phyloP scores from a whole-genome alignment of 1,140 invertebrate genomes.

The Penaeus vannamei region DNA sequence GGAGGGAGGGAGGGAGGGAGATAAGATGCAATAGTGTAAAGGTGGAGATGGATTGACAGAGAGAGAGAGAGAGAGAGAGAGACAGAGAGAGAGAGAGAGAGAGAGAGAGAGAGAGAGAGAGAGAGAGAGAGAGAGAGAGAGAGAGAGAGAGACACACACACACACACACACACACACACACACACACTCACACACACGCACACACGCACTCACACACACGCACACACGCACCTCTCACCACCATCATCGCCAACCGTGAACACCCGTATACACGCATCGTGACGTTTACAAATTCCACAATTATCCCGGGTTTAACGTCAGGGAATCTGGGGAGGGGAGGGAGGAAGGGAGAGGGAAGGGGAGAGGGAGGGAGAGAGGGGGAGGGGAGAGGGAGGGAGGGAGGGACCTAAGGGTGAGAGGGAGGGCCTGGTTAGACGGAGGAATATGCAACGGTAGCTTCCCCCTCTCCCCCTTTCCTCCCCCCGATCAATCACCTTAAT shows the following conservation, averaged over 20 bases:
- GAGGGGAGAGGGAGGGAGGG: background rate
- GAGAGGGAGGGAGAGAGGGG: background rate
- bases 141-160: no score
- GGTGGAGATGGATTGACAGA: background rate
- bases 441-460: background rate
- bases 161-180: no score
- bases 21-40: background rate
- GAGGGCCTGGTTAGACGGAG: background rate
- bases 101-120: background rate
- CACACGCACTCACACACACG: no score
- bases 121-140: background rate
- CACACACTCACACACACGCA: no score
- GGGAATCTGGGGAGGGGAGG: background rate
- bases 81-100: background rate
- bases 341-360: background rate
- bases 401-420: background rate
- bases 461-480: background rate
- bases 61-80: background rate
- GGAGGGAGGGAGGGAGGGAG: no score
- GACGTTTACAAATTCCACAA: no score
- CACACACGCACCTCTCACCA: no score
- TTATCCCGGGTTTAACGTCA: no score
- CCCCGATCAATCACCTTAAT: slow-evolving; percentile 18
- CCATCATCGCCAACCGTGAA: no score
- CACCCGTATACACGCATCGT: no score